These are phyloP conservation scores for Pasiphila rectangulata DNA, from an alignment of 2,888 invertebrate genomes.

Conservation along the genomic window DNA sequence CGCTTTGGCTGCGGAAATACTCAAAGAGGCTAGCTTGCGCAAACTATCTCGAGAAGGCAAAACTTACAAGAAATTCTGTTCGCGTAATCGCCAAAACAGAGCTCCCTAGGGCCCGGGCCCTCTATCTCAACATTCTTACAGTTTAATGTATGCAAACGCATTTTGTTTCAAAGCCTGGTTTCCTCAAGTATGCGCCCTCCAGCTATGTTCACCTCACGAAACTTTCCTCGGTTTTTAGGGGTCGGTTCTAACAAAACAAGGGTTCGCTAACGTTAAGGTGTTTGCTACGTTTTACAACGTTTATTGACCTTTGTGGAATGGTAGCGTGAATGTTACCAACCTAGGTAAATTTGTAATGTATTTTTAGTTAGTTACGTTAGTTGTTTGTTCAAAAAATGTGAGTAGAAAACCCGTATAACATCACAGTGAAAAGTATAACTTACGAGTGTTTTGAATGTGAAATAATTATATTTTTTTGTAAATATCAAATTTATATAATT, in stretches of 20 bases:
- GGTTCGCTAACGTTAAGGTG: background rate
- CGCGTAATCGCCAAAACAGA: slow-evolving; percentile 80
- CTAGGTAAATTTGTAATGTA: background rate
- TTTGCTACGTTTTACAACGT: no score
- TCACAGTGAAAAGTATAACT: no score
- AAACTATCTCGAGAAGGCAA: slow-evolving; percentile 72
- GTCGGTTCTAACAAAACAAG: background rate
- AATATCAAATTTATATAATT: no score
- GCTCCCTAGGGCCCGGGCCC: slow-evolving; percentile 64
- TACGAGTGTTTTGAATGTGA: no score
- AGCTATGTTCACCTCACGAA: slow-evolving; percentile 58
- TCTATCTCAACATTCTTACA: slow-evolving; percentile 79
- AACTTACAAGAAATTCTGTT: slow-evolving; percentile 72
- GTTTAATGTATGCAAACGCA: slow-evolving; percentile 82
- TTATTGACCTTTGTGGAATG: no score
- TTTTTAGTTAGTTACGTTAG: no score
- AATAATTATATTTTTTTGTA: no score
- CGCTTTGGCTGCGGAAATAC: slow-evolving; percentile 71
- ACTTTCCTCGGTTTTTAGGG: slow-evolving; percentile 44
- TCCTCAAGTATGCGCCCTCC: slow-evolving; percentile 72
- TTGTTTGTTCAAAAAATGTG: no score
- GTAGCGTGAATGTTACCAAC: no score
- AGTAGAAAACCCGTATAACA: no score
- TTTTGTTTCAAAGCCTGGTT: slow-evolving; percentile 79
- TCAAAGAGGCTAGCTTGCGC: slow-evolving; percentile 72